Evolutionary conservation across 2,888 invertebrate genomes (phyloP).

Genomic region (Dioctria rufipes): DNA sequence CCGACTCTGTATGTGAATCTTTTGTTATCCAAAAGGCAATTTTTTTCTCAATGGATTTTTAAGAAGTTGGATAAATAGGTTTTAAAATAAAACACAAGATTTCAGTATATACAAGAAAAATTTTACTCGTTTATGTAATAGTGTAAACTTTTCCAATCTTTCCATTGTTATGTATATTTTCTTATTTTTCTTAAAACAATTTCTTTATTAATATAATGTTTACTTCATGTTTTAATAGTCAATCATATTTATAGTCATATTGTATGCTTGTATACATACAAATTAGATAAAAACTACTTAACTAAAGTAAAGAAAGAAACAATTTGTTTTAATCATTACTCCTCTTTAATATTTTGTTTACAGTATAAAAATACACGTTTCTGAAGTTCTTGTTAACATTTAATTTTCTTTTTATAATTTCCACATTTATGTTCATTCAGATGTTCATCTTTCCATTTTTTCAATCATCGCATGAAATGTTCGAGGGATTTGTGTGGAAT

Average conservation of each 20-base stretch:
- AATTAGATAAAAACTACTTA: slow-evolving; percentile 30
- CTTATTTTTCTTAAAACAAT: slow-evolving; percentile 51
- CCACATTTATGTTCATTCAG: slow-evolving; percentile 35
- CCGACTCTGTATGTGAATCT: too few species aligned
- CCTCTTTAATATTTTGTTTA: slow-evolving; percentile 48
- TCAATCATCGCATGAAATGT: neutral
- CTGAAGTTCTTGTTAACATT: slow-evolving; percentile 48
- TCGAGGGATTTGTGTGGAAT: slow-evolving; percentile 1
- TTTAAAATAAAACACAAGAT: slow-evolving; percentile 31
- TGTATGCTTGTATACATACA: slow-evolving; percentile 44
- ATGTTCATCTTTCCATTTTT: slow-evolving; percentile 36
- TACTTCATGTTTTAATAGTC: slow-evolving; percentile 49
- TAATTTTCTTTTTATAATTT: slow-evolving; percentile 41
- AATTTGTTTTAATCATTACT: slow-evolving; percentile 46
- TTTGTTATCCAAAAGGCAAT: too few species aligned
- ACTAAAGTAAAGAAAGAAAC: slow-evolving; percentile 48
- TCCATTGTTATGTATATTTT: slow-evolving; percentile 51
- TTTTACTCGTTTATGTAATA: slow-evolving; percentile 52
- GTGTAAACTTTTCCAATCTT: slow-evolving; percentile 52
- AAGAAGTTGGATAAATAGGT: too few species aligned
- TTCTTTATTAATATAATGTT: slow-evolving; percentile 48
- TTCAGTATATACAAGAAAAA: slow-evolving; percentile 54
- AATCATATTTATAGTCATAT: slow-evolving; percentile 51
- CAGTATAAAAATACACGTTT: slow-evolving; percentile 54
- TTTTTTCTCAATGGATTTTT: too few species aligned